Evolutionary conservation across 2,888 invertebrate genomes (phyloP).

Genomic region (Argynnis bischoffii): DNA sequence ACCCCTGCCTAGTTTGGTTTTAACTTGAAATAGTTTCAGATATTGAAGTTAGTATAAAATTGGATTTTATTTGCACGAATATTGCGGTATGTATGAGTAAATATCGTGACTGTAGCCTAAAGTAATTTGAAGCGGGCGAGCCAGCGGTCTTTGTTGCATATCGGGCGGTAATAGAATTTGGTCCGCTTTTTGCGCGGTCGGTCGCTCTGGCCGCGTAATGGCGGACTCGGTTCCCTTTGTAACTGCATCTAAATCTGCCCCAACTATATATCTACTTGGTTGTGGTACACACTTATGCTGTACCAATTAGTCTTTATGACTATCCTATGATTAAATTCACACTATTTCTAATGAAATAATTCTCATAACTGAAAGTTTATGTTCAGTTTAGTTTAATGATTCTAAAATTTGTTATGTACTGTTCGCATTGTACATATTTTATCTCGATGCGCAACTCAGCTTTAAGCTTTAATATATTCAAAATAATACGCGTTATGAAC

Average conservation of each 20-base stretch:
- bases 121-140: conserved; percentile 77
- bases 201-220: conserved; percentile 68
- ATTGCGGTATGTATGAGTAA: conserved; percentile 68
- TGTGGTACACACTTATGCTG: conserved; percentile 47
- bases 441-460: not conserved
- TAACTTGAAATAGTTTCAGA: conserved; percentile 32
- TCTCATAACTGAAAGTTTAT: too few species aligned
- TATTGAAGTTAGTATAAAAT: conserved; percentile 53
- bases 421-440: too few species aligned
- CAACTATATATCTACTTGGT: conserved; percentile 57
- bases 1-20: conserved; percentile 28
- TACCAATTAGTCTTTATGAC: conserved; percentile 15
- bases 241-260: conserved; percentile 77
- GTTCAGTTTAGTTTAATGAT: too few species aligned
- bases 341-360: too few species aligned
- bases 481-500: not conserved
- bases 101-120: conserved; percentile 77
- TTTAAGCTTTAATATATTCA: not conserved
- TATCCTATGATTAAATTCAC: not conserved
- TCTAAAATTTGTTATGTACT: too few species aligned
- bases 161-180: conserved; percentile 81
- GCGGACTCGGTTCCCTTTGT: conserved; percentile 75
- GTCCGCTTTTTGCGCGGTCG: conserved; percentile 78
- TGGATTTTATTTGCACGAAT: conserved; percentile 64
- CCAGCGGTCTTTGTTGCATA: conserved; percentile 81